Conservation (phyloP, 2,888 invertebrate species). For the Spilosoma lubricipeda region DNA sequence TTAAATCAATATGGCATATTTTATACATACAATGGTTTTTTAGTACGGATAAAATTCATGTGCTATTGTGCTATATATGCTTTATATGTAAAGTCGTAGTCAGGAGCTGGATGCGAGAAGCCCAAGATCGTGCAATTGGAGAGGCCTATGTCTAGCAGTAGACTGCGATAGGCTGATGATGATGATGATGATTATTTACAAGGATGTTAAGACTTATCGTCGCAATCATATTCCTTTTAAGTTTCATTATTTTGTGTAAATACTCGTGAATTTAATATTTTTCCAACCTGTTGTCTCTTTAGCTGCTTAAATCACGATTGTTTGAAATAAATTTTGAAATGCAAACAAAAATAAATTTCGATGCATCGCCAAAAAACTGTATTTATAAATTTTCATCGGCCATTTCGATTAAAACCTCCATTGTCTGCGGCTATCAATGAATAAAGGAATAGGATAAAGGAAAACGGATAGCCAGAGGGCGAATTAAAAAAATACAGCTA, state of each 20-base stretch:
- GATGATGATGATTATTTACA: too few relatives aligned
- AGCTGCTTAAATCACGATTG: neutral
- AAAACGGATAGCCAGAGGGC: slow-evolving; percentile 53
- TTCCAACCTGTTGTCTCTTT: neutral
- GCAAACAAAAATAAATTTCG: slow-evolving; percentile 10
- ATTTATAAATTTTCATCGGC: slow-evolving; percentile 45
- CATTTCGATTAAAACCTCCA: slow-evolving; percentile 50
- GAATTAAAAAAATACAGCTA: slow-evolving; percentile 58
- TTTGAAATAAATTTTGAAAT: slow-evolving; percentile 2
- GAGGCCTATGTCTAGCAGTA: too few relatives aligned
- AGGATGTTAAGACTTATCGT: neutral
- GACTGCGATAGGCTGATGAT: too few relatives aligned
- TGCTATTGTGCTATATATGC: too few relatives aligned
- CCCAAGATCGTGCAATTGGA: too few relatives aligned
- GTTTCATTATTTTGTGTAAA: neutral
- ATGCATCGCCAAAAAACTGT: slow-evolving; percentile 22
- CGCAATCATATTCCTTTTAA: neutral
- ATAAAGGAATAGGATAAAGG: slow-evolving; percentile 55
- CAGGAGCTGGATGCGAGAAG: too few relatives aligned
- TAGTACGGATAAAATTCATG: neutral
- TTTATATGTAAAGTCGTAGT: too few relatives aligned
- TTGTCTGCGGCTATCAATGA: slow-evolving; percentile 55
- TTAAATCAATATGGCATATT: neutral
- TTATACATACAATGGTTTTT: neutral
- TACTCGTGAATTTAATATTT: neutral